Evolutionary conservation across 2,797 vertebrate genomes (phyloP), one percentile per base, ranked within the genome.

Genomic region (Jordanella pulchra): DNA sequence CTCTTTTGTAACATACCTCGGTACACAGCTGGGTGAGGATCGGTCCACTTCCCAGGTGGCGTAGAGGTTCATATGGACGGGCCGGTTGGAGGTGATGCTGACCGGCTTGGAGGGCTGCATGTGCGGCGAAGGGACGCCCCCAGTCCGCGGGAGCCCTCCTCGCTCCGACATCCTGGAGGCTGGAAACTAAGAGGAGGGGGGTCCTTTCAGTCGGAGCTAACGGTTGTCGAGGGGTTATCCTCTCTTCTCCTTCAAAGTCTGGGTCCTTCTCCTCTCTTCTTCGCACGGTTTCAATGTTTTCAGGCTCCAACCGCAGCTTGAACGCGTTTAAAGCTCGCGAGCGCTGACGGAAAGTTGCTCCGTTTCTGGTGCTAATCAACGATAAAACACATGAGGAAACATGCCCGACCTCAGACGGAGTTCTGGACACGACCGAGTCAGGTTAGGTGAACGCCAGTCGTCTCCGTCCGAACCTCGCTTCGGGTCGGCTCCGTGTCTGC

Each of bases 21-120:
- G 97, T 89, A 97, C 97, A 82, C 96, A 97, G 94, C 96, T 96
- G 87, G 96, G 95, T 10, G 96, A 97, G 72, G 96, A 96, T 68
- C 96, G 94, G 92, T 97, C 97, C 88, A 97, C 96, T 86, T 97
- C 97, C 96, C 96, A 97, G 86, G 96, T 97, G 42, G 97, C 97
- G 89, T 95, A 97, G 86, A 97, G 95, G 94, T 97, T 97, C 97
- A 97, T 97, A 87, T 97, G 96, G 75, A 97, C 96, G 45, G 96
- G 96, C 12, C 96, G 94, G 93, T 93, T 93, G 81, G 95, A 93
- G 86, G 87, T 86, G 91, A 94, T 95, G 85, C 92, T 87, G 75
- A 95, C 95, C 90, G 94, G 92, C 78, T 95, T 93, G 93, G 93
- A 90, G 93, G 94, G 94, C 92, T 93, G 93, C 93, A 92, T 78